phyloP scores from a whole-genome alignment of 1,140 invertebrate species.

The Telenomus remus region DNA sequence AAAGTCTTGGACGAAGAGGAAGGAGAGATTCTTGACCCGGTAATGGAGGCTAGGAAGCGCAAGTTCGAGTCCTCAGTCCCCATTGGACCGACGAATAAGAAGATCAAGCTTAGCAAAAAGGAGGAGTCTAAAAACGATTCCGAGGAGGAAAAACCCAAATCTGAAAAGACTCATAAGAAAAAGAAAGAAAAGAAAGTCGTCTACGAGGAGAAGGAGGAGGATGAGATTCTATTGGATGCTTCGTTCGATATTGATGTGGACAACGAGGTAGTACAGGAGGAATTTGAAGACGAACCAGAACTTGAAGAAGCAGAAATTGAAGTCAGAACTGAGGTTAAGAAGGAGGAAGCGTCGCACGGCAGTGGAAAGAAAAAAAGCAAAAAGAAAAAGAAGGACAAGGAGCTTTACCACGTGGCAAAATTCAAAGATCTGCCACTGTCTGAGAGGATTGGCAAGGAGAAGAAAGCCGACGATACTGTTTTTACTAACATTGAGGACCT shows the following conservation, averaged over 20 bases:
- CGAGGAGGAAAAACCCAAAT: background rate
- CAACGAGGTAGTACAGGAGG: slow-evolving; percentile 6
- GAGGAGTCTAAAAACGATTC: slow-evolving; percentile 26
- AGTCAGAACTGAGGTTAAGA: slow-evolving; percentile 54
- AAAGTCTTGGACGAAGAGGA: background rate
- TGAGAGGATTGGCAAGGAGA: slow-evolving; percentile 68
- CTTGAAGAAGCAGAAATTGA: slow-evolving; percentile 47
- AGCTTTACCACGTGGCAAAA: slow-evolving; percentile 69
- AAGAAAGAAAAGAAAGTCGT: slow-evolving; percentile 23
- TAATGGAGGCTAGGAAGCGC: slow-evolving; percentile 68
- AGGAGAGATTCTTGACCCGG: slow-evolving; percentile 53
- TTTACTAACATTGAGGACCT: slow-evolving; percentile 59
- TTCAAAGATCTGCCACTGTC: slow-evolving; percentile 66
- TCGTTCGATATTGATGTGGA: slow-evolving; percentile 29
- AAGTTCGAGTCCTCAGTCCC: slow-evolving; percentile 70
- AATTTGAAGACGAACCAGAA: slow-evolving; percentile 23
- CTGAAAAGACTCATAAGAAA: slow-evolving; percentile 25
- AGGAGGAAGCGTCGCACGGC: slow-evolving; percentile 45
- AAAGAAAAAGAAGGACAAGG: slow-evolving; percentile 71
- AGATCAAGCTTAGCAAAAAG: slow-evolving; percentile 69
- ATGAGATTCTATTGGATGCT: slow-evolving; percentile 22
- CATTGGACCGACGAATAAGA: slow-evolving; percentile 70
- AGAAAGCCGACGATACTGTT: slow-evolving; percentile 53
- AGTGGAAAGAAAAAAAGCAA: slow-evolving; percentile 60
- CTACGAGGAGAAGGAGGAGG: slow-evolving; percentile 21